Evolutionary conservation across 1,140 invertebrate genomes (phyloP), one percentile per base, ranked within the genome.

Genomic region (Araneus ventricosus): DNA sequence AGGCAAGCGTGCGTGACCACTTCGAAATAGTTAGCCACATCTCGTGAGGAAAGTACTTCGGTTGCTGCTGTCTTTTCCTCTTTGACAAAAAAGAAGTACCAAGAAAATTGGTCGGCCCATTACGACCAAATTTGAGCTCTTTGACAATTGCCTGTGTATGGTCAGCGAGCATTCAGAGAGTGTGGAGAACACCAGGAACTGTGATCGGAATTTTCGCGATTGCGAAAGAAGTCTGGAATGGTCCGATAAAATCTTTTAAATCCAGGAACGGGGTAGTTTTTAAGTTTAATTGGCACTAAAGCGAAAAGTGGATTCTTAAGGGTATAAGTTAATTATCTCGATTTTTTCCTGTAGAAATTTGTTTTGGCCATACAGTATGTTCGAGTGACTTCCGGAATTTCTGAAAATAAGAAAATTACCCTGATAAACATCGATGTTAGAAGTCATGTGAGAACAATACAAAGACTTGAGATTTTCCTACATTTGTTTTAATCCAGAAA

Each of bases 1-100:
- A n/a, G 63, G n/a, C 84, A 86, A 34, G 84, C 84, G 84, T 61
- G 84, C 84, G 84, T 61, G 84, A 86, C 84, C 20, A 22, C 20
- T 61, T 27, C 20, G 20, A 61, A 86, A 61, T 86, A 61, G 84
- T 41, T 45, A 41, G 84, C 22, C 79, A 52, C 5, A 24, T 30
- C 37, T 34, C 57, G 57, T 86, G 57, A 45, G 24, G 82, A 10
- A 57, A 85, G 45, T 27, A 17, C 45, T 14, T 52, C 10, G 45
- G 22, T 84, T 24, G 6, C 37, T 27, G 20, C n/a, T 45, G 30
- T 30, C 59, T 86, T 84, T 52, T 30, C 45, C 45, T 84, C 80
- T 82, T 45, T 84, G 39, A 41, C 80, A 52, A 84, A 84, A 52
- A 52, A 41, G 45, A 52, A 52, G 14, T 45, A 14, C 80, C 39